These are phyloP conservation scores for Andrena hattorfiana DNA, from an alignment of 2,888 invertebrate species.

Conservation along the genomic window DNA sequence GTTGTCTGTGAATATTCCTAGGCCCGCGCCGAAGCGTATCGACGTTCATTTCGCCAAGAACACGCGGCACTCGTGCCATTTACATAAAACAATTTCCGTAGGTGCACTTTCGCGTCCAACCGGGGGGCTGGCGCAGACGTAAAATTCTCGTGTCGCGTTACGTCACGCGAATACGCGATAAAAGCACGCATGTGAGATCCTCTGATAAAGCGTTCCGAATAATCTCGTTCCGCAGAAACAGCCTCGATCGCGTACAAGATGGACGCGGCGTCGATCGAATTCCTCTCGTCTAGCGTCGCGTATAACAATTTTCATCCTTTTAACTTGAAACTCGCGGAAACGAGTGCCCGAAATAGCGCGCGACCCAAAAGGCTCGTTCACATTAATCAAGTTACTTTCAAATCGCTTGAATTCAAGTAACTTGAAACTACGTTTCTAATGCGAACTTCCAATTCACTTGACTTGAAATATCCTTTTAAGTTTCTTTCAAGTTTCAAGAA, in stretches of 20 bases:
- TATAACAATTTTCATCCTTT: no score
- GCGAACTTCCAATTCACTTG: no score
- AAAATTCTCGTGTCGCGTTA: constrained; percentile 41
- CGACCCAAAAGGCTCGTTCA: no score
- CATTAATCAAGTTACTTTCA: no score
- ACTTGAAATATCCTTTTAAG: no score
- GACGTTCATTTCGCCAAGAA: constrained; percentile 29
- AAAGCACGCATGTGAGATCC: constrained; percentile 24
- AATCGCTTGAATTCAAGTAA: no score
- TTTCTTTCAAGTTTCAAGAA: no score
- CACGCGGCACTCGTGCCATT: constrained; percentile 24
- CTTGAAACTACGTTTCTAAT: no score
- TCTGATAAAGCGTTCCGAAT: neutral
- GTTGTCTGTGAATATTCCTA: constrained; percentile 23
- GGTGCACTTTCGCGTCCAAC: constrained; percentile 42
- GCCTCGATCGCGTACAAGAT: neutral
- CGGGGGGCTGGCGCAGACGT: constrained; percentile 25
- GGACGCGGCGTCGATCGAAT: neutral
- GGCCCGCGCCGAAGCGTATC: constrained; percentile 37
- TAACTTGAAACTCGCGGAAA: constrained; percentile 1
- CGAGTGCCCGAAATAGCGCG: no score
- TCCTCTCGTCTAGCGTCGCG: no score
- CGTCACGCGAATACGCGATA: constrained; percentile 48
- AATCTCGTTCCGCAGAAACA: neutral
- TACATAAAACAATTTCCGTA: constrained; percentile 52